Evolutionary conservation across 2,797 vertebrate genomes (phyloP).

Genomic region (Malurus splendens): DNA sequence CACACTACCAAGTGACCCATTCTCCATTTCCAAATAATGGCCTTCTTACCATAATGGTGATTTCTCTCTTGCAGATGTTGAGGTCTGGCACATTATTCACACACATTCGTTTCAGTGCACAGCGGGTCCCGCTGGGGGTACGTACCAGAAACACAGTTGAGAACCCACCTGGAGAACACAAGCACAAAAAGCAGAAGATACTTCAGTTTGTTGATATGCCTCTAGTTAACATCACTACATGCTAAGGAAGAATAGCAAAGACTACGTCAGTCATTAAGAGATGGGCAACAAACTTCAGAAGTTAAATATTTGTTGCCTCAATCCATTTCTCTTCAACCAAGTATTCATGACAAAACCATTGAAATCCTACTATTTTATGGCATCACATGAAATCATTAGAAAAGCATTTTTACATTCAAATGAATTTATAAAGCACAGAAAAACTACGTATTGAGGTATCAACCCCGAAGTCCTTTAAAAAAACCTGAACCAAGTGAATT

Average conservation of each 20-base stretch:
- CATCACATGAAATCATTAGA: fast-evolving
- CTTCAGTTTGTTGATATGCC: background rate
- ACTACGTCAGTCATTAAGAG: fast-evolving
- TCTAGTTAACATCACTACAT: fast-evolving
- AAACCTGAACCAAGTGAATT: background rate
- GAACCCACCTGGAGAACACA: slow-evolving; percentile 82
- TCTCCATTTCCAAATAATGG: background rate
- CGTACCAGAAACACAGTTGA: slow-evolving; percentile 94
- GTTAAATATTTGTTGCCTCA: background rate
- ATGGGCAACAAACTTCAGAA: fast-evolving
- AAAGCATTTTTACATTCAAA: background rate
- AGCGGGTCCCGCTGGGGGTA: slow-evolving; percentile 84
- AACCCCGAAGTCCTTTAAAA: background rate
- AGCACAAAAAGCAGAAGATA: background rate
- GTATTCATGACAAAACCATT: background rate
- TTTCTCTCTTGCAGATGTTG: slow-evolving; percentile 93
- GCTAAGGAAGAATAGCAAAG: fast-evolving
- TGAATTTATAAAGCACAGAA: background rate
- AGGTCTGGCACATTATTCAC: slow-evolving; percentile 92
- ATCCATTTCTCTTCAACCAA: background rate
- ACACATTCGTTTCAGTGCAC: slow-evolving; percentile 94
- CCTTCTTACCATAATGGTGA: slow-evolving; percentile 91
- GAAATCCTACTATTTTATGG: background rate
- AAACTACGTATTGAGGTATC: fast-evolving
- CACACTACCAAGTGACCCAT: background rate